Percentiles rank a stretch among this genome's conserved stretches.
Evolutionary conservation across 2,113 vertebrate genomes (phyloP).

Genomic region (Protomyctophum bolini): DNA sequence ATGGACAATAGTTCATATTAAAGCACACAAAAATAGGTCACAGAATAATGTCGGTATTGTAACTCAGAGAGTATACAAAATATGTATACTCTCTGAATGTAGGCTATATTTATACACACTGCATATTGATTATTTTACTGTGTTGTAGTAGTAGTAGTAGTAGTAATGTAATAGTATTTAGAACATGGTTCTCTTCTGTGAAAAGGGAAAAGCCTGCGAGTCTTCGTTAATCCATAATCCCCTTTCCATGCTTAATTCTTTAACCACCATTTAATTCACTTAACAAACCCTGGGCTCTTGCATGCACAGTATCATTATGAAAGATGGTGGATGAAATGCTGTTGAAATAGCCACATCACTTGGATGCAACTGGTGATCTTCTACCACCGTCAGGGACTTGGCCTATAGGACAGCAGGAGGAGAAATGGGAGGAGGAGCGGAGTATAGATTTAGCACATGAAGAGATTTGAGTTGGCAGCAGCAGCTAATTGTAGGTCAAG

Average conservation of each 20-base stretch:
- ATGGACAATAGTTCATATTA: too few relatives aligned
- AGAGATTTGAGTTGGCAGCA: conserved; percentile 40
- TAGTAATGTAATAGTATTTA: not conserved
- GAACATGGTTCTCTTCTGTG: conserved; percentile 6
- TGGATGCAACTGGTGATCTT: conserved; percentile 51
- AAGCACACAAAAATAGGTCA: not conserved
- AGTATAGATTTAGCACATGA: conserved; percentile 43
- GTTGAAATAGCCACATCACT: conserved; percentile 46
- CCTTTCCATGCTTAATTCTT: conserved; percentile 3
- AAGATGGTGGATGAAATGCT: not conserved
- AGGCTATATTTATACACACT: not conserved
- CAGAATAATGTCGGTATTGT: not conserved
- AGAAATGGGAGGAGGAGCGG: conserved; percentile 50
- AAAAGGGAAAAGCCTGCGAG: conserved; percentile 21
- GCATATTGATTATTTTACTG: not conserved
- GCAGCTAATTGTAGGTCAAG: too few relatives aligned
- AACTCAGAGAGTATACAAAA: not conserved
- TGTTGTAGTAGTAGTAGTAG: too few relatives aligned
- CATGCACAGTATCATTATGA: conserved; percentile 55
- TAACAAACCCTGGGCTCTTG: conserved; percentile 76
- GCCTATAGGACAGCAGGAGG: conserved; percentile 67
- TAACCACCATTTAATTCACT: conserved; percentile 50
- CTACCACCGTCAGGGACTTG: conserved; percentile 58
- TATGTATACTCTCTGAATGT: not conserved
- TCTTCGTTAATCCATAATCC: conserved; percentile 44